A percentile compares a stretch with the other conserved stretches of the same genome.
Evolutionary conservation across 2,797 vertebrate species (phyloP).

Genomic region (Sebastes nivosus): DNA sequence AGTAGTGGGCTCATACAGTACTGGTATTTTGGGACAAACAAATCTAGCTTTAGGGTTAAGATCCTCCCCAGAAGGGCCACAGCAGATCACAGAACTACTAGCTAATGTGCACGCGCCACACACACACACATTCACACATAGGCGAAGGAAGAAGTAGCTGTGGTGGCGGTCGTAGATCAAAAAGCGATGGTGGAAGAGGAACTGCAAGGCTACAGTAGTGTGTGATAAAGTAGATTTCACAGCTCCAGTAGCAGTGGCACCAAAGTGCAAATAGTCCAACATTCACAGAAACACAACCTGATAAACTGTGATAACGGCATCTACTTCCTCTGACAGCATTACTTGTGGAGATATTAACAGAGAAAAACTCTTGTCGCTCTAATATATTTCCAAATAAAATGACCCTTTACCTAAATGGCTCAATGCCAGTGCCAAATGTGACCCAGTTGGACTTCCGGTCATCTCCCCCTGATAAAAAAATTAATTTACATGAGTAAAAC

Average conservation of each 20-base stretch:
- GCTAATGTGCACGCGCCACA: not conserved
- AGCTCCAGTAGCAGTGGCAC: not conserved
- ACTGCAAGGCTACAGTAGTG: not conserved
- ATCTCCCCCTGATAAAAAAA: not conserved
- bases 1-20: not conserved
- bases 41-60: constrained; percentile 9
- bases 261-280: not conserved
- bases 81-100: constrained; percentile 12
- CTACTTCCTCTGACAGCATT: not conserved
- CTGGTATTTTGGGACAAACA: constrained; percentile 25
- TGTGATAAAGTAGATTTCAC: not conserved
- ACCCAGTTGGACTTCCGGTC: not conserved
- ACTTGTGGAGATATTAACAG: not conserved
- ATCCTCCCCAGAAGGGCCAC: constrained; percentile 4
- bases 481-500: not conserved
- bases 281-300: not conserved
- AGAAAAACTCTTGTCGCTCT: not conserved
- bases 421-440: not conserved
- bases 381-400: not conserved
- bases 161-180: not conserved
- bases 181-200: not conserved
- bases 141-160: not conserved
- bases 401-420: not conserved
- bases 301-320: not conserved
- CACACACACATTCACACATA: not conserved